Evolutionary conservation across 2,113 vertebrate genomes (phyloP), one percentile per base, ranked within the genome.

Genomic region (Ahaetulla prasina): DNA sequence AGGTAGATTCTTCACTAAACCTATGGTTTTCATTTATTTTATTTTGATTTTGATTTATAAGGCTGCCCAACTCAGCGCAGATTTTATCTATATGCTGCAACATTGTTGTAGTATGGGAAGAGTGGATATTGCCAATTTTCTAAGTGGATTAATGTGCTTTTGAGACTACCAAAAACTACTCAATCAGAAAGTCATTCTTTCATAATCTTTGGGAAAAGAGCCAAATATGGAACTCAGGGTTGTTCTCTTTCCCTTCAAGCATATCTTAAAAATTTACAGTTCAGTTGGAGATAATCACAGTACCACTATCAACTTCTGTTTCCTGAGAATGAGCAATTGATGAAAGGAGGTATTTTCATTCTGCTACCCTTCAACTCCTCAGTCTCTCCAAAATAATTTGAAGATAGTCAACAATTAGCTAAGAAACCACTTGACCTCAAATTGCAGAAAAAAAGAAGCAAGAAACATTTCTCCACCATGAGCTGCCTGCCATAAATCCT

Each of bases 1-100:
- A 96, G 89, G 94, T 86, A 60, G 92, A 92, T 94, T 96, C 94
- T 85, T 23, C 91, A 93, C 93, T 97, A 97, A 97, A 95, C 93
- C 94, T 96, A 97, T 96, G 94, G 85, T 93, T 91, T 30, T 94
- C 94, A 84, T 91, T 87, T 68, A 94, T 55, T 54, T 45, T 88
- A 94, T 0, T 80, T 74, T 80, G 8, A 43, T 80, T 80, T 22
- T 43, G 74, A 80, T 39, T 35, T 80, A 80, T 80, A 43, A 80
- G 35, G 7, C 18, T 80, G 7, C 18, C 16, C 74, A 80, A 22
- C 35, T 22, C 74, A 80, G 35, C 6, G 0, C 35, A 43, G 18
- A 22, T 39, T 80, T 80, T 80, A 80, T 80, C 35, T 43, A 80
- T 18, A 43, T 80, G 35, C 91, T 85, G 89, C 94, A 91, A 94